Conservation (phyloP, 2,797 vertebrate genomes). For the Meriones psammophilus region DNA sequence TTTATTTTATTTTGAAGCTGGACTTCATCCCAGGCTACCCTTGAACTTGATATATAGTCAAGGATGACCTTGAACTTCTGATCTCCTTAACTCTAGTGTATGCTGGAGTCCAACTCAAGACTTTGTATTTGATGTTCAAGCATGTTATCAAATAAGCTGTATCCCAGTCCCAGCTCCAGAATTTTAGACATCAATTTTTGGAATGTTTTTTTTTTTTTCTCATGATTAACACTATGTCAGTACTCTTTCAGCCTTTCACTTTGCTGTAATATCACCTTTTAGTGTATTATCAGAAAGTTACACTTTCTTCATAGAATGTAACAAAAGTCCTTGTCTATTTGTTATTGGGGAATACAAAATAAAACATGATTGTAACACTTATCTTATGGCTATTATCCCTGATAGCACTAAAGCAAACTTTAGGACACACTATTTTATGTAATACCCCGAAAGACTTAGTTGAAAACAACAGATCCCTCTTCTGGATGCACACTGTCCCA, state of each 20-base stretch:
- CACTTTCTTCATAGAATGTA: not conserved
- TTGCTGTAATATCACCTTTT: not conserved
- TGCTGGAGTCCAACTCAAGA: not conserved
- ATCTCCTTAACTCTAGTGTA: not conserved
- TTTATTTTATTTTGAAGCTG: not conserved
- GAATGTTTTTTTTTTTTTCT: conserved; percentile 44
- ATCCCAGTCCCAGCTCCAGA: conserved; percentile 17
- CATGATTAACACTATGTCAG: not conserved
- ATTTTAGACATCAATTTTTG: conserved; percentile 62
- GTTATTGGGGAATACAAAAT: conserved; percentile 24
- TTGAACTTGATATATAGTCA: not conserved
- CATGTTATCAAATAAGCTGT: not conserved
- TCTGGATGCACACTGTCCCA: conserved; percentile 19
- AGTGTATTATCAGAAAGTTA: conserved; percentile 30
- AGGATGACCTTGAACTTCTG: not conserved
- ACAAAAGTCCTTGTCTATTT: not conserved
- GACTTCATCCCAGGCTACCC: not conserved
- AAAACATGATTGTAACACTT: not conserved
- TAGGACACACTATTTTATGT: not conserved
- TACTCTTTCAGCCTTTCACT: not conserved
- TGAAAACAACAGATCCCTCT: conserved; percentile 40
- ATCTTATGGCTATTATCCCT: not conserved
- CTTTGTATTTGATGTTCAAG: not conserved
- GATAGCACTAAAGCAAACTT: conserved; percentile 23
- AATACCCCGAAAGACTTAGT: not conserved